phyloP scores from a whole-genome alignment of 2,113 vertebrate genomes.

The Eudyptes chrysolophus region DNA sequence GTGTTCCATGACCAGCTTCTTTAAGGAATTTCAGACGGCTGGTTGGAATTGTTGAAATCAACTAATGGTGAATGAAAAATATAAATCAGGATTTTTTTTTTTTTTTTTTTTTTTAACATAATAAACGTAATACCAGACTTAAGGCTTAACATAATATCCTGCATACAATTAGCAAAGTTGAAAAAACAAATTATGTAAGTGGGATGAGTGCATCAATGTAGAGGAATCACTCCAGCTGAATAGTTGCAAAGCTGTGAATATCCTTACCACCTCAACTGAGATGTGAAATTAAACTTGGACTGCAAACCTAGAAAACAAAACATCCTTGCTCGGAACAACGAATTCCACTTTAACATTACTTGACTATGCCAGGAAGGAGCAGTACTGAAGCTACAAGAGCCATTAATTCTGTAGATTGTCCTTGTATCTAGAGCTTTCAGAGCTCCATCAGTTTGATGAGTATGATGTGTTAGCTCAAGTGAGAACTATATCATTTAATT shows the following conservation, averaged over 20 bases:
- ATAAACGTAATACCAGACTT: not conserved
- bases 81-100: not conserved
- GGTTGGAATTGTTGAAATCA: constrained; percentile 96
- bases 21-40: constrained; percentile 97
- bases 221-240: not conserved
- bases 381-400: not conserved
- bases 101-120: not conserved
- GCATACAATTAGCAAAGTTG: not conserved
- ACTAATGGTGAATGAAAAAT: constrained; percentile 69
- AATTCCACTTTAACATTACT: not conserved
- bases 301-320: not conserved
- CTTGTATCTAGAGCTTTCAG: not conserved
- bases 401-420: not conserved
- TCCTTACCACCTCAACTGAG: not conserved
- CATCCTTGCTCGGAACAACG: not conserved
- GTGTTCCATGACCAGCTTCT: constrained; percentile 95
- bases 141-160: not conserved
- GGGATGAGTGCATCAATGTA: not conserved
- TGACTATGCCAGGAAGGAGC: not conserved
- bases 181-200: not conserved
- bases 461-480: not conserved
- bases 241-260: not conserved
- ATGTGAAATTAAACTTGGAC: not conserved
- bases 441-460: not conserved
- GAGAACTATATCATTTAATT: not conserved